Evolutionary conservation across 2,113 vertebrate genomes (phyloP).

Genomic region (Aptenodytes patagonicus): DNA sequence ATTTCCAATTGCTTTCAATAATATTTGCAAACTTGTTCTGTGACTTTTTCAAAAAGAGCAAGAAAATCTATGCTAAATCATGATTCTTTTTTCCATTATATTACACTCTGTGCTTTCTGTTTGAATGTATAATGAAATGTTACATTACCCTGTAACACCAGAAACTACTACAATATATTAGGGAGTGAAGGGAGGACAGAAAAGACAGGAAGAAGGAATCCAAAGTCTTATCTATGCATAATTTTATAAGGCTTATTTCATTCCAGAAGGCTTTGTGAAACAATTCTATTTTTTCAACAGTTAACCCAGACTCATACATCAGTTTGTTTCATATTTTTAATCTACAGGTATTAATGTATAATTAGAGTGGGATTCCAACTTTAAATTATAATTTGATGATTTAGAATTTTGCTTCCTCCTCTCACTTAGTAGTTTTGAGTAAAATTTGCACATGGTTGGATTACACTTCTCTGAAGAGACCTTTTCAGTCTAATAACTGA

Average conservation of each 20-base stretch:
- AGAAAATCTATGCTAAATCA: not conserved
- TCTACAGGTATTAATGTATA: not conserved
- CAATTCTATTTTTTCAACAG: not conserved
- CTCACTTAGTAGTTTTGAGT: not conserved
- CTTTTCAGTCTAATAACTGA: not conserved
- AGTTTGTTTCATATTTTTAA: not conserved
- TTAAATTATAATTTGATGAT: not conserved
- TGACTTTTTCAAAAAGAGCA: not conserved
- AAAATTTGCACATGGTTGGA: not conserved
- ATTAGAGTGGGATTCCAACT: not conserved
- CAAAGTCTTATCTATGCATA: not conserved
- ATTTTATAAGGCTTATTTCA: not conserved
- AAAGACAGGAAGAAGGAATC: not conserved
- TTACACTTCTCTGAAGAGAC: not conserved
- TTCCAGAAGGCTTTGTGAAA: not conserved
- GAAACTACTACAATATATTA: not conserved
- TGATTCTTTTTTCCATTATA: not conserved
- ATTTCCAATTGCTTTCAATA: not conserved
- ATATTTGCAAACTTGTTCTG: constrained; percentile 1
- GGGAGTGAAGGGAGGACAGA: not conserved
- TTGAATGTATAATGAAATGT: not conserved
- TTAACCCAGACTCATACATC: not conserved
- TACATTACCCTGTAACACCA: not conserved
- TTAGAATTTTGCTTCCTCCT: not conserved
- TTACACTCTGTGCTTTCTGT: not conserved